A percentile compares a stretch with the other conserved stretches of the same genome.
phyloP scores from a whole-genome alignment of 2,113 vertebrate genomes.

The Mesitornis unicolor region DNA sequence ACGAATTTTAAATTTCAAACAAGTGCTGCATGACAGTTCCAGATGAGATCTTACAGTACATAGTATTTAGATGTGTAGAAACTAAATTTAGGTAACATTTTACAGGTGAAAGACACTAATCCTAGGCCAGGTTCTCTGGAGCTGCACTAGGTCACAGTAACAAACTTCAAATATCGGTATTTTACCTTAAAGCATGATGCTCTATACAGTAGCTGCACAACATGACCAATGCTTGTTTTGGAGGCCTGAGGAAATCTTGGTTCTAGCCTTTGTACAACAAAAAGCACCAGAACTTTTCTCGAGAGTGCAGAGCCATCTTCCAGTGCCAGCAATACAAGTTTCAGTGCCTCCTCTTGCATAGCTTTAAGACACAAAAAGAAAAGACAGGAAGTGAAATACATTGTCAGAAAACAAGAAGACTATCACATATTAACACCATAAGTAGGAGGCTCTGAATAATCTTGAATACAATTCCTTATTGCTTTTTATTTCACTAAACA shows the following conservation, averaged over 20 bases:
- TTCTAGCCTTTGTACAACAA: conserved; percentile 96
- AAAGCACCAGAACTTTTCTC: conserved; percentile 95
- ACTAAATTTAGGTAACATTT: no score
- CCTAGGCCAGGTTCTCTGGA: not conserved
- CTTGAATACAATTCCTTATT: not conserved
- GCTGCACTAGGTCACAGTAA: not conserved
- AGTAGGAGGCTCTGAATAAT: not conserved
- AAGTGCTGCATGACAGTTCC: no score
- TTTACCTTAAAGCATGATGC: conserved; percentile 97
- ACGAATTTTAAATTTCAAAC: no score
- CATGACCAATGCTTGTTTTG: conserved; percentile 97
- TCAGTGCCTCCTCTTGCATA: conserved; percentile 96
- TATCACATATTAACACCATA: not conserved
- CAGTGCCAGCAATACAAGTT: conserved; percentile 91
- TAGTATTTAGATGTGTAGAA: no score
- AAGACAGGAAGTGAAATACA: not conserved
- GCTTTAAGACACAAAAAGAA: conserved; percentile 70
- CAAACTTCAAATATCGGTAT: not conserved
- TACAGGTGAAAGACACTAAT: no score
- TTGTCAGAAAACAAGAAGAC: not conserved
- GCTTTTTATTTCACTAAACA: not conserved
- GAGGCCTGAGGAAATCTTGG: conserved; percentile 96
- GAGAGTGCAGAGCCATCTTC: conserved; percentile 97
- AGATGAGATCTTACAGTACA: no score
- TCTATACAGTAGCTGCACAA: conserved; percentile 96